Conservation (phyloP, 2,888 invertebrate species). For the Volucella inflata region DNA sequence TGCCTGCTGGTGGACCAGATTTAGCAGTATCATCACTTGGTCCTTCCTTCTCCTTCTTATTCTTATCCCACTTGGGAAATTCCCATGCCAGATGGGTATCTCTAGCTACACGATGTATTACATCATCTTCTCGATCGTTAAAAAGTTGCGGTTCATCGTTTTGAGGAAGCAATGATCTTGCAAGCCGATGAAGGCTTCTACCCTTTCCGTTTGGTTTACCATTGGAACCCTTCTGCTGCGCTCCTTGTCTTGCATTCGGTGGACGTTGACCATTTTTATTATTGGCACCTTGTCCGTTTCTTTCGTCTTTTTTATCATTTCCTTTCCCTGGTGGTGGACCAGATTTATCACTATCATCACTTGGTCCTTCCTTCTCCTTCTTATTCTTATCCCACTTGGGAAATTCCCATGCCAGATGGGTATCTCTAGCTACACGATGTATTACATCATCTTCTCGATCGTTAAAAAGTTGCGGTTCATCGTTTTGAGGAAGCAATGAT, state of each 20-base stretch:
- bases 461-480: no score
- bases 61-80: background rate
- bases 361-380: no score
- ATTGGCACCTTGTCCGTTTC: no score
- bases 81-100: background rate
- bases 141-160: background rate
- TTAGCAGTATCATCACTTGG: no score
- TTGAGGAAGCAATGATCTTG: background rate
- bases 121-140: background rate
- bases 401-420: background rate
- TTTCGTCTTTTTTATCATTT: no score
- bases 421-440: background rate
- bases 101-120: constrained; percentile 1
- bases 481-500: no score
- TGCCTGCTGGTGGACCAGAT: no score
- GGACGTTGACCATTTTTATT: no score
- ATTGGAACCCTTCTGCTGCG: background rate
- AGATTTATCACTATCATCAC: no score
- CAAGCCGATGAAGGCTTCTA: constrained; percentile 1
- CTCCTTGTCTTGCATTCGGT: background rate
- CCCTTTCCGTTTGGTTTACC: background rate
- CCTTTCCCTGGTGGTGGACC: no score
- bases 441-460: background rate
- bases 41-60: no score
- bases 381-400: background rate